Conservation (phyloP, 2,797 vertebrate genomes). For the Melanotaenia pygmaea region DNA sequence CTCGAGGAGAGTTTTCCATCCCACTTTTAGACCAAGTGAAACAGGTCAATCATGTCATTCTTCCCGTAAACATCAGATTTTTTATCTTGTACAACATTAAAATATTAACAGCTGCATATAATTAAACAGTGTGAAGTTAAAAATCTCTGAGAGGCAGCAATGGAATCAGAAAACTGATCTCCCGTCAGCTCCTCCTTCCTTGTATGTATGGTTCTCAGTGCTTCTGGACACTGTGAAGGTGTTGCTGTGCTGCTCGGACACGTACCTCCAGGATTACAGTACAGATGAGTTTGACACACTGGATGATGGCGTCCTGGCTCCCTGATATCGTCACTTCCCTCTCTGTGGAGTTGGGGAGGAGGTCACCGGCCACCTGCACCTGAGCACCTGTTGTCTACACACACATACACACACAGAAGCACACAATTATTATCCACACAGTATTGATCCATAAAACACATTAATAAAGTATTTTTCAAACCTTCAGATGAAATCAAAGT, state of each 20-base stretch:
- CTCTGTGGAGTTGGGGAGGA: constrained; percentile 96
- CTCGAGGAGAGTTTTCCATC: too few species aligned
- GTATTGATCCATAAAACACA: background rate
- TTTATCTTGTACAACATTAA: too few species aligned
- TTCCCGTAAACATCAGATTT: too few species aligned
- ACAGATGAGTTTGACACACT: constrained; percentile 96
- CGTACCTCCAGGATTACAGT: constrained; percentile 94
- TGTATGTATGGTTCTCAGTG: too few species aligned
- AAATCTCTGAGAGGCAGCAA: too few species aligned
- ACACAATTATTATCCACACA: constrained; percentile 11
- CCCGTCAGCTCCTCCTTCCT: too few species aligned
- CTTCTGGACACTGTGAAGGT: too few species aligned
- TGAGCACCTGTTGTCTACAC: constrained; percentile 92
- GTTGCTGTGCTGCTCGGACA: background rate
- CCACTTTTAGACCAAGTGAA: too few species aligned
- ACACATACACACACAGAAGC: constrained; percentile 23
- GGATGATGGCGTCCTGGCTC: constrained; percentile 93
- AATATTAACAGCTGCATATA: too few species aligned
- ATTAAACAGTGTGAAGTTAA: too few species aligned
- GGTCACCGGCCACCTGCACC: constrained; percentile 95
- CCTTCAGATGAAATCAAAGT: background rate
- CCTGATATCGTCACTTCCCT: constrained; percentile 95
- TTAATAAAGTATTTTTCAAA: constrained; percentile 1
- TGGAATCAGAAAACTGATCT: too few species aligned
- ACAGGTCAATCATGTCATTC: too few species aligned